Base-by-base conservation (phyloP, 2,797 vertebrate genomes). In the Yasuhikotakia modesta region DNA sequence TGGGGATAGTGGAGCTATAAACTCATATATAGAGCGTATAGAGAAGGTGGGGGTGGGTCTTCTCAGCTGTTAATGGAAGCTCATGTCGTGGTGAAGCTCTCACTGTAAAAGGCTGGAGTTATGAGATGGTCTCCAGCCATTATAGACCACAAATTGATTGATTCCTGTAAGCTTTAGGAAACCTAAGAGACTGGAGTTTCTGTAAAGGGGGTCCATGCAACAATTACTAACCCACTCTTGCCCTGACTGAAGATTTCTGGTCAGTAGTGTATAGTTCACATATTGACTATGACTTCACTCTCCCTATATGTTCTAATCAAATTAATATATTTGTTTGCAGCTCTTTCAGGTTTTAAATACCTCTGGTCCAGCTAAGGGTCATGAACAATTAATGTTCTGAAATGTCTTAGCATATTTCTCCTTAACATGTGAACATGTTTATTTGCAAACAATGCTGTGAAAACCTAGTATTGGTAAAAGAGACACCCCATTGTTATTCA, bases 351-450 rank as follows among this genome's bases (percentile, higher is more conserved):
- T 22, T 27, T 61, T 4, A 32, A 58, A 24, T 4, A 57, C 10
- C n/a, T 53, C 19, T 1, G 1, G 3, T 1, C n/a, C 19, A 53
- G n/a, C 14, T n/a, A 50, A 21, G 52, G 19, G 11, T 14, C 13
- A 2, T 48, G 46, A 48, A 14, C 16, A 24, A 5, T 30, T 30
- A 14, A 2, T 24, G n/a, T n/a, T n/a, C n/a, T n/a, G n/a, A 4
- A 2, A 30, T 65, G 61, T 71, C 72, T 2, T 11, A 74, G 76
- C 84, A 83, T 83, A 79, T 79, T 84, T 78, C 78, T 30, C 45
- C 88, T 88, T 91, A 83, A 89, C 82, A 89, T 90, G 85, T 74
- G 89, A 90, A 89, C 86, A 55, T 73, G 81, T 88, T 91, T 90
- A 85, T 86, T 88, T 87, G 85, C 81, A 83, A 78, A 84, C 81